These are phyloP conservation scores for Columba livia DNA, from an alignment of 2,113 vertebrate species.

Conservation along the genomic window DNA sequence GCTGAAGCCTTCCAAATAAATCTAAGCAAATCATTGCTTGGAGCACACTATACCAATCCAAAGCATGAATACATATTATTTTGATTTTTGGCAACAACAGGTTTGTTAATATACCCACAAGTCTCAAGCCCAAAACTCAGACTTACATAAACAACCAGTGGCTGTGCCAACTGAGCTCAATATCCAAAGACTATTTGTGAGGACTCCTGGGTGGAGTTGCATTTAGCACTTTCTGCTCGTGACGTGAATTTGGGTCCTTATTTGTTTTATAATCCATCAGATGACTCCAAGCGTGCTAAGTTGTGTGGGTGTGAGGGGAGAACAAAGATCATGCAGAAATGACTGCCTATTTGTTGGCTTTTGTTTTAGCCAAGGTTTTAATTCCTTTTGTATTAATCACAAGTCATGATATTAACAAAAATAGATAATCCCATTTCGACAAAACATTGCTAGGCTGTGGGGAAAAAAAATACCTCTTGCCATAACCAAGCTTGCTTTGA, in stretches of 20 bases:
- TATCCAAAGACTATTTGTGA: rapidly evolving
- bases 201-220: background rate
- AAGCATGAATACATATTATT: background rate
- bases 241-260: background rate
- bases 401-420: background rate
- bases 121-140: background rate
- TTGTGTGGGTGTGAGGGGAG: background rate
- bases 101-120: background rate
- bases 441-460: background rate
- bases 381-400: background rate
- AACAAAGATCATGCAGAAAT: background rate
- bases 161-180: background rate
- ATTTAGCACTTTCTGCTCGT: background rate
- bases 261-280: background rate
- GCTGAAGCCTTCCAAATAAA: background rate
- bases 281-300: background rate
- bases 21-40: background rate
- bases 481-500: background rate
- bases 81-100: background rate
- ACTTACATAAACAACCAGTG: background rate
- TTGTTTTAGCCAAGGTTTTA: background rate
- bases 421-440: background rate
- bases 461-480: background rate
- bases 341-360: background rate
- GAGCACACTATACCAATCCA: background rate